Evolutionary conservation across 2,888 invertebrate species (phyloP), one percentile per base, ranked within the genome.

Genomic region (Pinctada fucata): DNA sequence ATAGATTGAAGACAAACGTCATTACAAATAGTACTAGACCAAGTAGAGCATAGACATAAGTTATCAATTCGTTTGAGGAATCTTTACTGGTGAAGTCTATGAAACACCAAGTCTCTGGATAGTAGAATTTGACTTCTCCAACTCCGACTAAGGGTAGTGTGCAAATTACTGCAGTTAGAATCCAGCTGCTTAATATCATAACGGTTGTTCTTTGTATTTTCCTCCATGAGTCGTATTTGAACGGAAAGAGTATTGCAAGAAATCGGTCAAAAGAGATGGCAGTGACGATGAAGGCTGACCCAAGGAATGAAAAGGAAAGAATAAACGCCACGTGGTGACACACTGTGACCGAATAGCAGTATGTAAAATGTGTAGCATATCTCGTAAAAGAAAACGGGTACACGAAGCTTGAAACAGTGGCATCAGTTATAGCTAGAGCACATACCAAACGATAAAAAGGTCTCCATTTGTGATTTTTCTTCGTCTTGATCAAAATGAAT

Each of bases 261-360:
- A 58, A 72, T 45, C 72, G 51, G 58, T 72, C 72, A 3, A 72
- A n/a, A 6, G 72, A 72, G 52, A 72, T 72, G 3, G 72, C 72
- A 31, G 52, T 52, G 31, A 72, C 58, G 13, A 72, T 72, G 47
- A 72, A 51, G 5, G 72, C 72, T 31, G 72, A 72, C 2, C 51
- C 50, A 10, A 72, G 50, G 2, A 72, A 13, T 5, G 52, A 47
- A 31, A 52, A 72, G 3, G 52, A 52, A 16, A 51, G 58, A 45
- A 72, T 45, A 45, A 72, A 72, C 5, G 72, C 51, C 31, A 49
- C 58, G 58, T 72, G 58, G 58, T 58, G 51, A 16, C 72, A 72
- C 2, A 72, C 52, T 2, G 52, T 47, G n/a, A n/a, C 16, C 0
- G 72, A 58, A 72, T 52, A 72, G 5, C 47, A 3, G 58, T 72